Evolutionary conservation across 2,797 vertebrate genomes (phyloP).

Genomic region (Otolemur crassicaudatus): DNA sequence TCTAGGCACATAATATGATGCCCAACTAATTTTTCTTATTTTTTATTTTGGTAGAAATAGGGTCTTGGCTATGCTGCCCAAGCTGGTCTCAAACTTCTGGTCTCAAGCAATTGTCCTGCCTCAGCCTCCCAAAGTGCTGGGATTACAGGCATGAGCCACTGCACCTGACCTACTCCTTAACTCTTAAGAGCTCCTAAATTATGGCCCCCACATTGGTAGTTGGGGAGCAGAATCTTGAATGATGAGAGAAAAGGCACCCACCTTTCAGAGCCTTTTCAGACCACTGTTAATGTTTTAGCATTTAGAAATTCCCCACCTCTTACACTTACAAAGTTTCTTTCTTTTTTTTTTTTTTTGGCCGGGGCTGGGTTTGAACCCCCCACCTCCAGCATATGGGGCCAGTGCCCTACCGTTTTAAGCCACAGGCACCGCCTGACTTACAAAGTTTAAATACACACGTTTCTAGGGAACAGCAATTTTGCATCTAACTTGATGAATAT

Average conservation of each 20-base stretch:
- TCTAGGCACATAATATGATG: not conserved
- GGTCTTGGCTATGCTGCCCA: not conserved
- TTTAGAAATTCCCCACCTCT: not conserved
- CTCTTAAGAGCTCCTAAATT: not conserved
- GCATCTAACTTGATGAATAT: not conserved
- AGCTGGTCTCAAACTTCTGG: not conserved
- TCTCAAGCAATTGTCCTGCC: not conserved
- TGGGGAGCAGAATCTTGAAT: not conserved
- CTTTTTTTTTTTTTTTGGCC: too few relatives aligned
- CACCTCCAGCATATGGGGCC: too few relatives aligned
- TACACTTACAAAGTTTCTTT: not conserved
- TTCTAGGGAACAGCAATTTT: not conserved
- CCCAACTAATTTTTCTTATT: not conserved
- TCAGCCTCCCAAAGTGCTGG: not conserved
- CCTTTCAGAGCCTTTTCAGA: not conserved
- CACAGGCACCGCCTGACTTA: too few relatives aligned
- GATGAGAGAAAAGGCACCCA: not conserved
- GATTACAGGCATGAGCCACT: not conserved
- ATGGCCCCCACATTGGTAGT: not conserved
- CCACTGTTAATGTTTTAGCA: not conserved
- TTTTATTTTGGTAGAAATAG: not conserved
- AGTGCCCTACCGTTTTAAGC: too few relatives aligned
- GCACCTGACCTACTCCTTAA: not conserved
- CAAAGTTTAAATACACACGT: not conserved
- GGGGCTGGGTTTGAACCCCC: too few relatives aligned